Percentiles rank a stretch among this genome's conserved stretches.
Evolutionary conservation across 2,113 vertebrate species (phyloP).

Genomic region (Plectropomus leopardus): DNA sequence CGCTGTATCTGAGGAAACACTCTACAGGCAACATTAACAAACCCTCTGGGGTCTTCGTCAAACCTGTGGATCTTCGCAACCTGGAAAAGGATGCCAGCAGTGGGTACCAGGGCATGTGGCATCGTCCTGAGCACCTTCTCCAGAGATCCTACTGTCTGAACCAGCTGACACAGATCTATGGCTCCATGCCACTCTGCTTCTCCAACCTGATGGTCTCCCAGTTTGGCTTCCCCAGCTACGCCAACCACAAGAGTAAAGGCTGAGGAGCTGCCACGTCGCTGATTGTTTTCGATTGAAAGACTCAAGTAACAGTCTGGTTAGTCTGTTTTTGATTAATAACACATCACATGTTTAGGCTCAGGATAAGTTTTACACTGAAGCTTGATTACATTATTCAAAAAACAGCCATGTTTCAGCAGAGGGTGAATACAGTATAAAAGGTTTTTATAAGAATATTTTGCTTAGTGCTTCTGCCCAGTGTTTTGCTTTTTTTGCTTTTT

Average conservation of each 20-base stretch:
- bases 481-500: background rate
- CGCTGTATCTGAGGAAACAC: constrained; percentile 77
- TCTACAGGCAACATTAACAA: constrained; percentile 62
- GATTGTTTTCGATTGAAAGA: background rate
- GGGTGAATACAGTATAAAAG: background rate
- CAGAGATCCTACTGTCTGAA: constrained; percentile 96
- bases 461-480: background rate
- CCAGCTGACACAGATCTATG: constrained; percentile 89
- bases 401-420: background rate
- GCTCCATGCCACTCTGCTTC: constrained; percentile 92
- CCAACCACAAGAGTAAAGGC: constrained; percentile 91
- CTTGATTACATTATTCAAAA: background rate
- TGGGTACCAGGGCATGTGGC: constrained; percentile 96
- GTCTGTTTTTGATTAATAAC: constrained; percentile 4
- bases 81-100: constrained; percentile 92
- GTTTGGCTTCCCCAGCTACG: constrained; percentile 96
- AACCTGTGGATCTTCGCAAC: constrained; percentile 92
- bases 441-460: background rate
- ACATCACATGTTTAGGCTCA: too few species aligned
- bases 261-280: constrained; percentile 41
- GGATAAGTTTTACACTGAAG: background rate
- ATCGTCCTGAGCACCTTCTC: constrained; percentile 92
- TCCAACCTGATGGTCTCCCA: constrained; percentile 97
- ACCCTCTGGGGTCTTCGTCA: constrained; percentile 92
- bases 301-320: constrained; percentile 11